Evolutionary conservation across 2,888 invertebrate species (phyloP), one percentile per base, ranked within the genome.

Genomic region (Ichneumoninae sp.): DNA sequence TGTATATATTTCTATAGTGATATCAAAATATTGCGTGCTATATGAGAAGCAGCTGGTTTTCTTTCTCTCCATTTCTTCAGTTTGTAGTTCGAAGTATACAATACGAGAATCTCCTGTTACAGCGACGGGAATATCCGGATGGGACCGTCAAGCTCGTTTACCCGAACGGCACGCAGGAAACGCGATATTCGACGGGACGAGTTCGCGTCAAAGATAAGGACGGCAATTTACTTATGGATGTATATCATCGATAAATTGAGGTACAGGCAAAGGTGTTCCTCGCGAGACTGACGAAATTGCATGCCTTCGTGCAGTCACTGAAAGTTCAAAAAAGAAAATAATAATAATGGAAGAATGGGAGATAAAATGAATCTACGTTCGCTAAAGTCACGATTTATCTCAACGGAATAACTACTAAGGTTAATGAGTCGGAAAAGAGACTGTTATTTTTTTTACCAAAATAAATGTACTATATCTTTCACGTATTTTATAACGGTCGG

Each of bases 41-140:
- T 10, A 40, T 10, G 40, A 3, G 13, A 60, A 54, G 50, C 33
- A 36, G 60, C 54, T 44, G 54, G 47, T 68, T 71, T 50, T 57
- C 19, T 82, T 77, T 75, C 22, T 78, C 26, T 77, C 44, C 13
- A 16, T 65, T 72, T 78, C 26, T 26, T 57, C 4, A 26, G 22
- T 52, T 52, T 52, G 52, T 40, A 40, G 60, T 26, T 7, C 26
- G 57, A 68, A 22, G 8, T 72, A 40, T 77, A 71, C 68, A 80
- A 26, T 80, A 62, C 84, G 74, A 13, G 16, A 13, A 40, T 72
- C 19, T 71, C 6, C 22, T 44, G 1, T 90, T 89, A 71, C 93
- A 97, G 97, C 96, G 97, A 89, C 95, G 98, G 47, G 98, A 98
- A 93, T 99, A 97, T 94, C 98, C 98, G 0, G 98, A 99, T 94